phyloP scores from a whole-genome alignment of 2,888 invertebrate species.

The Gastrophysa polygoni region DNA sequence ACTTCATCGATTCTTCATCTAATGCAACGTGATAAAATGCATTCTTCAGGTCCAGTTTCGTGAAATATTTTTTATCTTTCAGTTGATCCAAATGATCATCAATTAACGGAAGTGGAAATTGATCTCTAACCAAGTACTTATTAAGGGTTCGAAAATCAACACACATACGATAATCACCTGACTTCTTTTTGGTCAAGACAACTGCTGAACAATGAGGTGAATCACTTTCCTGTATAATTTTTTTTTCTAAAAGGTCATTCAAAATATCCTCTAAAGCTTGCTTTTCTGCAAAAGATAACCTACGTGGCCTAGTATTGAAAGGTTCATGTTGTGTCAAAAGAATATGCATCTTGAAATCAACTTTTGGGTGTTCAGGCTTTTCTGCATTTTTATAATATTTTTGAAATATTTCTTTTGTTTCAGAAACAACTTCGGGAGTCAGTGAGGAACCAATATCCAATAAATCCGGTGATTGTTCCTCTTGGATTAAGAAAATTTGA shows the following conservation, averaged over 20 bases:
- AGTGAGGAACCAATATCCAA: constrained; percentile 10
- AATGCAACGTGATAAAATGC: constrained; percentile 45
- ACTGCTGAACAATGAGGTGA: constrained; percentile 42
- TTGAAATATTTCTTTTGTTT: constrained; percentile 12
- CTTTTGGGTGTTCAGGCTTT: constrained; percentile 21
- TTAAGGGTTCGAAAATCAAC: constrained; percentile 43
- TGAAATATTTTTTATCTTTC: no score
- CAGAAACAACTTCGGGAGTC: not conserved
- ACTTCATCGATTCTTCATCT: constrained; percentile 38
- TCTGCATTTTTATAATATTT: constrained; percentile 4
- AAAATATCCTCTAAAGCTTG: constrained; percentile 28
- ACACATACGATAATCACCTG: constrained; percentile 41
- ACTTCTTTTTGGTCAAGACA: constrained; percentile 41
- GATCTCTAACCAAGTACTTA: constrained; percentile 37
- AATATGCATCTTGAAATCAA: constrained; percentile 36
- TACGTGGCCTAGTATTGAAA: constrained; percentile 27
- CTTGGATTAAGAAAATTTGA: not conserved
- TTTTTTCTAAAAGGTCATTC: constrained; percentile 26
- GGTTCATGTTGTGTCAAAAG: constrained; percentile 26
- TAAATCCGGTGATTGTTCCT: not conserved
- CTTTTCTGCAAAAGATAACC: constrained; percentile 36
- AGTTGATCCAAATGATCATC: constrained; percentile 43
- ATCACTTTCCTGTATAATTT: constrained; percentile 37
- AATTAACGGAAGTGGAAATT: constrained; percentile 43
- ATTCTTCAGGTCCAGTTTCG: no score